Evolutionary conservation across 2,888 invertebrate genomes (phyloP).

Genomic region (Hypercompe scribonia): DNA sequence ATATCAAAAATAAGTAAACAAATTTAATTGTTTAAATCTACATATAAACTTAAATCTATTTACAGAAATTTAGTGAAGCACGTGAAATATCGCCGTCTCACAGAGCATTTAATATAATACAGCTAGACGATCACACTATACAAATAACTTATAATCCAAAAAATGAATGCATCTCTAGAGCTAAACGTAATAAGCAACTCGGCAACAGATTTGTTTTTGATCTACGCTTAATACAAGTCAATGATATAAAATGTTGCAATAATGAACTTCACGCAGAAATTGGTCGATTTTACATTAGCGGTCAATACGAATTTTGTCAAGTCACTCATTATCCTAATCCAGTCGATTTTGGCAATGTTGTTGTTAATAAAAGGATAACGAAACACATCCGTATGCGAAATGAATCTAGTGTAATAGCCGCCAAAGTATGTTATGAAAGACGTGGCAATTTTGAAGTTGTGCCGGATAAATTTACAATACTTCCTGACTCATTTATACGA

Average conservation of each 20-base stretch:
- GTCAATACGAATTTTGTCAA: constrained; percentile 82
- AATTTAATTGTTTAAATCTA: neutral
- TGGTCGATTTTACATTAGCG: constrained; percentile 85
- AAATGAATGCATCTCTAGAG: constrained; percentile 75
- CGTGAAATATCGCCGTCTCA: constrained; percentile 79
- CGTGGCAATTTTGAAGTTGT: constrained; percentile 71
- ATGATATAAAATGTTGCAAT: constrained; percentile 72
- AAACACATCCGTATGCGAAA: constrained; percentile 79
- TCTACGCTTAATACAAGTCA: constrained; percentile 73
- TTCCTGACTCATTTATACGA: constrained; percentile 67
- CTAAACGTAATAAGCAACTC: constrained; percentile 60
- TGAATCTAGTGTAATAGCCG: constrained; percentile 70
- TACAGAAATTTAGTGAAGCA: constrained; percentile 77
- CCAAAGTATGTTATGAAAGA: constrained; percentile 74
- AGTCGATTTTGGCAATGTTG: constrained; percentile 78
- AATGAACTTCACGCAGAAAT: constrained; percentile 77
- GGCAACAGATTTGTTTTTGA: constrained; percentile 77
- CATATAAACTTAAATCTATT: constrained; percentile 6
- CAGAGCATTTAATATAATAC: constrained; percentile 69
- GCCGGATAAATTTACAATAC: constrained; percentile 72
- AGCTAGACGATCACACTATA: constrained; percentile 60
- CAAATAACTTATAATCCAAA: constrained; percentile 72
- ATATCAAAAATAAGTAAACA: neutral
- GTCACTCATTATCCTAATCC: constrained; percentile 79
- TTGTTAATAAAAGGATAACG: constrained; percentile 66